Base-by-base conservation (phyloP, 2,797 vertebrate species). In the Karalla daura region DNA sequence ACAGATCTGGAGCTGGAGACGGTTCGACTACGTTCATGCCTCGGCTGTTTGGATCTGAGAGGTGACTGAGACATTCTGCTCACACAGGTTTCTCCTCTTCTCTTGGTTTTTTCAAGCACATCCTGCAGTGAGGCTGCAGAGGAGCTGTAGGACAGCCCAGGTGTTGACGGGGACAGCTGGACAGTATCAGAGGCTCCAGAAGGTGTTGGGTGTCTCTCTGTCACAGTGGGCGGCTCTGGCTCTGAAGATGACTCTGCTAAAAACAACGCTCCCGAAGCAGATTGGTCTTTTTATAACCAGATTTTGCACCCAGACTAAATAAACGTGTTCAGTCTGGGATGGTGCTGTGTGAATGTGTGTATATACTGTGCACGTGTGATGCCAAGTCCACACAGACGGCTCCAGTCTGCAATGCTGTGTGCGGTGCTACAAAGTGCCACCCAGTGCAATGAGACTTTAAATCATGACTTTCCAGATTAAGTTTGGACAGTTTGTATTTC, bases 221-320 rank as follows among this genome's bases (percentile, higher is more conserved):
- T 72, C 56, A 24, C 25, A 33, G 55, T 44, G 43, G 39, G 49
- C 47, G 68, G 61, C 58, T 60, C 33, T 28, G 9, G 41, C n/a
- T 6, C 46, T 59, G 46, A 62, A 21, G 5, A 59, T 79, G 75
- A 85, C 75, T 79, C 32, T 41, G 66, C 71, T n/a, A 75, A 76
- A 74, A 75, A 50, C 14, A 53, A 21, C 24, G 8, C 14, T 60
- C 23, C 45, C 35, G 50, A 21, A 52, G 37, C 4, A 37, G 33
- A 55, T 8, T 6, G 20, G 44, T 18, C 27, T 35, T 43, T 67
- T 56, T 47, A 11, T 9, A 52, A 39, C 17, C 51, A 10, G 21
- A 44, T 50, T 63, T n/a, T 14, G 11, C 25, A 17, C 39, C 0
- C 4, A 60, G 36, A 46, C 11, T 37, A 51, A 70, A 61, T 41